phyloP scores from a whole-genome alignment of 1,140 invertebrate genomes.

The Bombus superbus region DNA sequence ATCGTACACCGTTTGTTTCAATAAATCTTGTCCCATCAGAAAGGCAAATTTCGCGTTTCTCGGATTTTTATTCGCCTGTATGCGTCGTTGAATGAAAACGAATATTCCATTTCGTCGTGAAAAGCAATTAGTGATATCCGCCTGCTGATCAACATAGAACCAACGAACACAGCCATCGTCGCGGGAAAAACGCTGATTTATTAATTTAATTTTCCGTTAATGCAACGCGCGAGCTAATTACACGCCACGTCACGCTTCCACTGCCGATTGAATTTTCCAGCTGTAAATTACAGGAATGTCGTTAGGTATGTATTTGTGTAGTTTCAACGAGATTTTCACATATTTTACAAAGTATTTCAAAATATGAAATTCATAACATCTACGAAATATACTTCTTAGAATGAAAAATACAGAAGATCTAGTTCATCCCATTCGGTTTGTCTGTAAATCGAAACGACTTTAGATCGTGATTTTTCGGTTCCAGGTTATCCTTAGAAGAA shows the following conservation, averaged over 20 bases:
- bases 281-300: too few species aligned
- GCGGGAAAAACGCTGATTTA: background rate
- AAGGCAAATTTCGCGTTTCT: background rate
- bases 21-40: background rate
- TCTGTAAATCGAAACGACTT: background rate
- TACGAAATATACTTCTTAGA: too few species aligned
- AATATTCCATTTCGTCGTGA: background rate
- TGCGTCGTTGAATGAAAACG: background rate
- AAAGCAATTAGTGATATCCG: slow-evolving; percentile 1
- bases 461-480: too few species aligned
- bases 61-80: background rate
- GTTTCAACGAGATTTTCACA: too few species aligned
- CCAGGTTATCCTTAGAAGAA: too few species aligned
- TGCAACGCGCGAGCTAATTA: background rate
- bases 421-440: background rate
- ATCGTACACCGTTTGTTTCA: background rate
- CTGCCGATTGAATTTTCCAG: too few species aligned
- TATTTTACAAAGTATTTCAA: background rate
- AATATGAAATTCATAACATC: background rate
- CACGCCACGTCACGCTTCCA: background rate
- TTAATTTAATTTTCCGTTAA: background rate
- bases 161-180: background rate
- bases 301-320: too few species aligned
- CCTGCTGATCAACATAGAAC: background rate
- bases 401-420: too few species aligned